A percentile compares a stretch with the other conserved stretches of the same genome.
Conservation (phyloP, 2,888 invertebrate genomes). For the Oxycera nigricornis region DNA sequence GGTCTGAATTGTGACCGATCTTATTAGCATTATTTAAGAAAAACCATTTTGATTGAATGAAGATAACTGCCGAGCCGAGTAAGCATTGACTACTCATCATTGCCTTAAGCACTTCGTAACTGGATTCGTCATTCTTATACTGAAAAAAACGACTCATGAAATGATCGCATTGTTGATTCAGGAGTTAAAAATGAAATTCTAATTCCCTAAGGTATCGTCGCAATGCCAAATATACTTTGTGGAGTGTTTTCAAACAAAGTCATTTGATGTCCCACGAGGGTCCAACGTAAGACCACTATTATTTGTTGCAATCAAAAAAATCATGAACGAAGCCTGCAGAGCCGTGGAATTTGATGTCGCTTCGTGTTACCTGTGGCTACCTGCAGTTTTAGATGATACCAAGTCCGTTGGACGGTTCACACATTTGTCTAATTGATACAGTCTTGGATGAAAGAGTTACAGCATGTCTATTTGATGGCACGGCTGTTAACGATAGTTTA, state of each 20-base stretch:
- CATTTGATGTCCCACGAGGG: conserved; percentile 13
- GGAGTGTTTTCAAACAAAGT: conserved; percentile 22
- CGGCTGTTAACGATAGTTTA: too few species aligned
- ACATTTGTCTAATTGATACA: conserved; percentile 39
- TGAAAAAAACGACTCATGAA: background rate
- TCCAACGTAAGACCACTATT: conserved; percentile 19
- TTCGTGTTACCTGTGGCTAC: conserved; percentile 47
- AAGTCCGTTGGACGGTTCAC: conserved; percentile 21
- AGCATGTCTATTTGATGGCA: too few species aligned
- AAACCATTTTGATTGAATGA: conserved; percentile 42
- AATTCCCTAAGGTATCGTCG: conserved; percentile 24
- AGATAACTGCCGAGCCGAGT: conserved; percentile 31
- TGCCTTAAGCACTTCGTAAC: conserved; percentile 6
- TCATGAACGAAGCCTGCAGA: conserved; percentile 5
- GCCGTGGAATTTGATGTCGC: conserved; percentile 47
- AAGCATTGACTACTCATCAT: conserved; percentile 15
- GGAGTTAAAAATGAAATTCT: conserved; percentile 32
- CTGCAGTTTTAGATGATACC: conserved; percentile 29
- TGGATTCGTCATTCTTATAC: background rate
- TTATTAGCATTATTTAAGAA: conserved; percentile 47
- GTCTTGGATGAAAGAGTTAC: background rate
- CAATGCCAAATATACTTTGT: conserved; percentile 1
- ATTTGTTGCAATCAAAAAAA: conserved; percentile 6
- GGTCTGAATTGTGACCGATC: conserved; percentile 36
- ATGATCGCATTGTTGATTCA: background rate